These are phyloP conservation scores for Loriculus beryllinus DNA, from an alignment of 2,797 vertebrate species.

Conservation along the genomic window DNA sequence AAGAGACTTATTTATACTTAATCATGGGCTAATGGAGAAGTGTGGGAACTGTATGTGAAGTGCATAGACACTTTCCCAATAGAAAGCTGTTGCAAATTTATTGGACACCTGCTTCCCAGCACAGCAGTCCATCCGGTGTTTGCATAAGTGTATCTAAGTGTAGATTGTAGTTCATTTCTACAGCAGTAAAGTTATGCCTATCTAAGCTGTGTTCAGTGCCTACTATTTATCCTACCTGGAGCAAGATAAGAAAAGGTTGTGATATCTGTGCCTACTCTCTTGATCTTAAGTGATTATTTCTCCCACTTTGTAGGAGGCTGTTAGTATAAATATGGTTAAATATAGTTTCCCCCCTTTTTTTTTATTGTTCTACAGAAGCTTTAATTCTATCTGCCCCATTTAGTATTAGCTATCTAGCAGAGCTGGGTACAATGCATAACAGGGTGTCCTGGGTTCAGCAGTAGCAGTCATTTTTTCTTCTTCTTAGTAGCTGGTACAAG, in stretches of 20 bases:
- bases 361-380: not conserved
- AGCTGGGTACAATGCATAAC: not conserved
- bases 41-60: not conserved
- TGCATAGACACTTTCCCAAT: not conserved
- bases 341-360: not conserved
- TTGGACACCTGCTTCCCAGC: not conserved
- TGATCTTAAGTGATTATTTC: not conserved
- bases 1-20: not conserved
- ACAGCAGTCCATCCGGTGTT: rapidly evolving
- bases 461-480: no score
- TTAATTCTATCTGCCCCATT: not conserved
- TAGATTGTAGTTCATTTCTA: not conserved
- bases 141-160: not conserved
- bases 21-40: not conserved
- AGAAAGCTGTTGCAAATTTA: not conserved
- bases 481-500: no score
- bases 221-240: not conserved
- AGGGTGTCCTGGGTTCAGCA: no score
- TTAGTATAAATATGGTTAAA: constrained; percentile 29
- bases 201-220: not conserved
- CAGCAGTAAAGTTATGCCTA: not conserved
- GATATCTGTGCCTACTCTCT: not conserved
- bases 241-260: not conserved
- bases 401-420: not conserved
- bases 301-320: not conserved